Base-by-base conservation (phyloP, 2,888 invertebrate genomes). In the Clanis bilineata region DNA sequence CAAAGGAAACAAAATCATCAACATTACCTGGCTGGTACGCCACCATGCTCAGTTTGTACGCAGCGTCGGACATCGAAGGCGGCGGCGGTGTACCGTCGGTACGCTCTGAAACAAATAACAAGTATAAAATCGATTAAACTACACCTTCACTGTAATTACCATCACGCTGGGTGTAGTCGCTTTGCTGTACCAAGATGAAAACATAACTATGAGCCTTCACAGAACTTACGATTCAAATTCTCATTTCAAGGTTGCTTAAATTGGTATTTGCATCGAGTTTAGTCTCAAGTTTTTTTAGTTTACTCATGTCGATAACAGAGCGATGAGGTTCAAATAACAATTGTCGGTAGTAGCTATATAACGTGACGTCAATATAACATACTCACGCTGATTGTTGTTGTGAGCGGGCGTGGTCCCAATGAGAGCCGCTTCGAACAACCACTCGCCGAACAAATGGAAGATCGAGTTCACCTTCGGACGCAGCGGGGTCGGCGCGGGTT, bases 381-480 rank as follows among this genome's bases (percentile, higher is more conserved):
- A 80, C 87, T 83, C 57, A 90, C 90, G 88, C 70, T 83, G 88
- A 47, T 67, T 81, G 59, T 64, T 69, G 54, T 70, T 77, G 60
- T 79, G 71, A 0, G 71, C 64, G 0, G 87, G 80, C 0, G 80
- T 79, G 15, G 96, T 96, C 2, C 98, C 98, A 71, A 98, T 96
- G 70, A 98, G 95, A 2, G 98, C 97, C 4, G 98, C 98, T 85
- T 99, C 98, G 82, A 98, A 98, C 65, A 99, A 90, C 99, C 99
- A 99, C 79, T 97, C 97, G 1, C 99, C 98, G 86, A 98, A 98
- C 68, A 99, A 93, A 85, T 99, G 98, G 61, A 99, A 93, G 81
- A 99, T 96, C 66, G 98, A 98, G 88, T 99, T 98, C 74, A 98
- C 98, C 80, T 97, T 97, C 21, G 98, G 98, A 60, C 98, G 94